Evolutionary conservation across 2,113 vertebrate genomes (phyloP).

Genomic region (Pollimyrus isidori): DNA sequence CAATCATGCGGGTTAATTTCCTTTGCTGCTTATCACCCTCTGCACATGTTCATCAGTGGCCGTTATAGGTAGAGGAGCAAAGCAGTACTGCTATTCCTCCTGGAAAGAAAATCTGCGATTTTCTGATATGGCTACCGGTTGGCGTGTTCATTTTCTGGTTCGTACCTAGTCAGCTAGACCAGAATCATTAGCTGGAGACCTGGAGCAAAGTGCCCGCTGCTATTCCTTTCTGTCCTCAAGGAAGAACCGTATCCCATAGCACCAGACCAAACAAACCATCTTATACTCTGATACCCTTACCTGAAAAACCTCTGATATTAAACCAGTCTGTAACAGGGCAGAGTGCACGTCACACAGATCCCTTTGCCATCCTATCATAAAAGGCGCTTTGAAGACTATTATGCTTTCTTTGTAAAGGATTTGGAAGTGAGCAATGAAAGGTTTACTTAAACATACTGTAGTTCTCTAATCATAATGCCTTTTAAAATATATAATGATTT

Average conservation of each 20-base stretch:
- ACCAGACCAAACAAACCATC: not conserved
- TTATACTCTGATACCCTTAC: not conserved
- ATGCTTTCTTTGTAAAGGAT: not conserved
- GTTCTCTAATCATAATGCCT: not conserved
- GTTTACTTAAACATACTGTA: not conserved
- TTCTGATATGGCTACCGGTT: not conserved
- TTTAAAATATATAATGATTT: not conserved
- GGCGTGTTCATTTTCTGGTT: not conserved
- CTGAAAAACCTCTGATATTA: not conserved
- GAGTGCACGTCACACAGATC: not conserved
- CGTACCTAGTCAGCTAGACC: not conserved
- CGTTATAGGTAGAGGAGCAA: not conserved
- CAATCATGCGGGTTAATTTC: not conserved
- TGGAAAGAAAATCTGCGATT: not conserved
- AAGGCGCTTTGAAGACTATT: not conserved
- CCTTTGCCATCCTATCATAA: not conserved
- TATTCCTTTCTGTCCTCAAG: not conserved
- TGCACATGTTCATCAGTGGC: not conserved
- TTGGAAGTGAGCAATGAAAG: not conserved
- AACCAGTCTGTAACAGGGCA: not conserved
- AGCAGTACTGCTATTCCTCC: not conserved
- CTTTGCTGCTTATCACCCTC: not conserved
- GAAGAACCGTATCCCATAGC: not conserved
- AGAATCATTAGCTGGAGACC: not conserved
- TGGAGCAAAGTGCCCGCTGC: not conserved